These are phyloP conservation scores for Hepsetus odoe DNA, from an alignment of 2,113 vertebrate species.

Conservation along the genomic window DNA sequence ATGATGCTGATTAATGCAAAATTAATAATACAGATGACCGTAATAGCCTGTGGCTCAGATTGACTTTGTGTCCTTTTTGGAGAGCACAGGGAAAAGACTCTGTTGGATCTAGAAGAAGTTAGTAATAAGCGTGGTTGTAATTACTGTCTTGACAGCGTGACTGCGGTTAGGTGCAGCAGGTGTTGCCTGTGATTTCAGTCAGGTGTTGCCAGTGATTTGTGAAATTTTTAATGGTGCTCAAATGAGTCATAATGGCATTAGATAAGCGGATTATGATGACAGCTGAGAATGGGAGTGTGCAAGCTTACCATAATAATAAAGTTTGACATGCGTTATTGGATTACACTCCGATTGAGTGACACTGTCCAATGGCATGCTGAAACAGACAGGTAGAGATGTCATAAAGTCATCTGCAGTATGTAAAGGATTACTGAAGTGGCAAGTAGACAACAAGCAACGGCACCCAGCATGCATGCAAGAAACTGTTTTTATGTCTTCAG, in stretches of 20 bases:
- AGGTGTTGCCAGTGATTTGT: constrained; percentile 35
- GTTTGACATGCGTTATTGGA: constrained; percentile 27
- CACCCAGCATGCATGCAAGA: not conserved
- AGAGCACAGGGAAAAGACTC: constrained; percentile 54
- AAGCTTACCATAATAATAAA: constrained; percentile 12
- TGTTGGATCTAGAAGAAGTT: constrained; percentile 56
- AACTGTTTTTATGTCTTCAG: constrained; percentile 69
- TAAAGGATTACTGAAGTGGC: constrained; percentile 8
- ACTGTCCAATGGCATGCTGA: not conserved
- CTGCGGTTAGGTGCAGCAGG: constrained; percentile 28
- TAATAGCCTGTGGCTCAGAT: constrained; percentile 63
- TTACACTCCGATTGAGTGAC: constrained; percentile 23
- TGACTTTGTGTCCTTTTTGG: constrained; percentile 54
- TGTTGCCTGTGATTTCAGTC: constrained; percentile 43
- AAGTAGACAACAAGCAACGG: not conserved
- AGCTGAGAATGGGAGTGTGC: constrained; percentile 18
- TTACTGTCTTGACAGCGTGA: constrained; percentile 57
- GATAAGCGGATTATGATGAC: constrained; percentile 30
- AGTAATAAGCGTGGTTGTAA: constrained; percentile 57
- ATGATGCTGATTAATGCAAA: constrained; percentile 61
- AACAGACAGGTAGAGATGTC: not conserved
- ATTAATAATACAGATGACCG: constrained; percentile 65
- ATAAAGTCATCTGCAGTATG: not conserved
- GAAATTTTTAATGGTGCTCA: constrained; percentile 40
- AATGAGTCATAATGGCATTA: constrained; percentile 49